These are phyloP conservation scores for Origma solitaria DNA, from an alignment of 2,113 vertebrate genomes.

Conservation along the genomic window DNA sequence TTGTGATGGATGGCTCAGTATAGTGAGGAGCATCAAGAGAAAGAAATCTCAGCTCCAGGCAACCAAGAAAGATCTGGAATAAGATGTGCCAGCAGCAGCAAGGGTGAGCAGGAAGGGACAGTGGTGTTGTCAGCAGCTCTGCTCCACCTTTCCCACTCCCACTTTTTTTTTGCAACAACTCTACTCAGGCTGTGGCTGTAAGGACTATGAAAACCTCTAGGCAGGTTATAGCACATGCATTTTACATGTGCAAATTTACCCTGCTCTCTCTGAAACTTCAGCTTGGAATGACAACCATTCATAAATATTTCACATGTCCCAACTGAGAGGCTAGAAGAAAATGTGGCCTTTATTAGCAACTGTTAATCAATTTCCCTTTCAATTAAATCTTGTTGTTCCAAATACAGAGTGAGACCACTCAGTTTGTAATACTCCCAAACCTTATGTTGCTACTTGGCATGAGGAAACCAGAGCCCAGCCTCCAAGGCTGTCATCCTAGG, in stretches of 20 bases:
- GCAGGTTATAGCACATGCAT: neutral
- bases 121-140: neutral
- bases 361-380: conserved; percentile 31
- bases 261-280: neutral
- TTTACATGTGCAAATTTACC: neutral
- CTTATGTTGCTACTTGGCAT: neutral
- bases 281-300: neutral
- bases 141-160: neutral
- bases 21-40: neutral
- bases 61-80: neutral
- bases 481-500: neutral
- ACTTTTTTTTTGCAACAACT: neutral
- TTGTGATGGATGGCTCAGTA: neutral
- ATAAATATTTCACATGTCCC: neutral
- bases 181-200: neutral
- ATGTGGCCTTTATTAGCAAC: conserved; percentile 12
- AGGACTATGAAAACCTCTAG: neutral
- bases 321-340: neutral
- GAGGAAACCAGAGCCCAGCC: neutral
- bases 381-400: conserved; percentile 9
- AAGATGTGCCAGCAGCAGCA: neutral
- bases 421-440: neutral
- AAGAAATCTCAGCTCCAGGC: neutral
- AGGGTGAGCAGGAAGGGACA: neutral
- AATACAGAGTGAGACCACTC: neutral